Percentiles rank a stretch among this genome's conserved stretches.
Evolutionary conservation across 2,888 invertebrate genomes (phyloP).

Genomic region (Blera fallax): DNA sequence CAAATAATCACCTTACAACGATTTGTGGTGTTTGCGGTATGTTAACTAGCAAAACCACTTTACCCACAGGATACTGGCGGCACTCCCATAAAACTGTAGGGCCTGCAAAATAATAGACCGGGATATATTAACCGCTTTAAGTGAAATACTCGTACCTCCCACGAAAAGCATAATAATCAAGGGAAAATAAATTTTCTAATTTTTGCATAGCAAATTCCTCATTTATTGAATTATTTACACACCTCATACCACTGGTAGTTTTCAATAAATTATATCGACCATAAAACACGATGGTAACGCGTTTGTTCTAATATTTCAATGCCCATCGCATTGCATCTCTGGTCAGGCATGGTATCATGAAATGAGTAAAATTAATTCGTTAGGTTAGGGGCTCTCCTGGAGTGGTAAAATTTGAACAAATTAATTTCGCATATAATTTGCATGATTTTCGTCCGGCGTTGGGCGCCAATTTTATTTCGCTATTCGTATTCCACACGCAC

Average conservation of each 20-base stretch:
- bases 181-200: constrained; percentile 34
- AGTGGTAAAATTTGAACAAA: background rate
- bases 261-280: background rate
- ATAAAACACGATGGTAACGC: background rate
- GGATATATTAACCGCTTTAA: background rate
- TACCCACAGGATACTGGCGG: background rate
- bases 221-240: constrained; percentile 12
- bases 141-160: no score
- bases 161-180: background rate
- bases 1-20: constrained; percentile 14
- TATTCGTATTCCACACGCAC: background rate
- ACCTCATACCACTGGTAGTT: background rate
- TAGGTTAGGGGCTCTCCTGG: background rate
- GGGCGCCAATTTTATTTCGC: constrained; percentile 39
- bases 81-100: background rate
- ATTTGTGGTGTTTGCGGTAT: background rate
- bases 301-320: background rate
- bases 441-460: constrained; percentile 2
- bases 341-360: background rate
- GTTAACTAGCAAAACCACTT: background rate
- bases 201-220: background rate
- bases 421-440: constrained; percentile 22
- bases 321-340: background rate
- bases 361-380: constrained; percentile 6
- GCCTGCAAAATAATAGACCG: background rate